phyloP scores from a whole-genome alignment of 2,888 invertebrate species.

The Pseudococcus jackbeardsleyi region DNA sequence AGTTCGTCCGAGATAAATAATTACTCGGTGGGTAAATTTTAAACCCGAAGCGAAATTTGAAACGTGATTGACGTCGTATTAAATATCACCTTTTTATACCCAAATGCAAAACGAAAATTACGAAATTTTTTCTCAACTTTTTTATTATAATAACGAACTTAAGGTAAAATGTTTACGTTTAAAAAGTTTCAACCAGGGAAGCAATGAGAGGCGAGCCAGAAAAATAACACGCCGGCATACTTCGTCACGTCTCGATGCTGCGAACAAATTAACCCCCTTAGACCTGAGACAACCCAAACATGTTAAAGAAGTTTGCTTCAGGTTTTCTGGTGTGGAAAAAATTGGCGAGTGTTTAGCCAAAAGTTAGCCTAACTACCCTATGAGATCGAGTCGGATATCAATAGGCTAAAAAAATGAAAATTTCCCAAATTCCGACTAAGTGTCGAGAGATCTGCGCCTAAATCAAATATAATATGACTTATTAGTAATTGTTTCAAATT shows the following conservation, averaged over 20 bases:
- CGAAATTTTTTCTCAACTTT: neutral
- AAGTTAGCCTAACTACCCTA: no score
- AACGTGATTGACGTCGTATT: constrained; percentile 38
- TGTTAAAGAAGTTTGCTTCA: no score
- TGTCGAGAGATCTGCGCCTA: no score
- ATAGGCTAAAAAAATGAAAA: no score
- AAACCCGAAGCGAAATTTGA: neutral
- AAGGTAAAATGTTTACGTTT: neutral
- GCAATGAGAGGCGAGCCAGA: neutral
- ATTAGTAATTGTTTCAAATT: no score
- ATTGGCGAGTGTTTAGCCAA: no score
- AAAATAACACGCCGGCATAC: neutral
- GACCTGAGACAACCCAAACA: no score
- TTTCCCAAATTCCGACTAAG: no score
- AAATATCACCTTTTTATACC: constrained; percentile 18
- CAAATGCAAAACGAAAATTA: constrained; percentile 8
- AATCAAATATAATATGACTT: no score
- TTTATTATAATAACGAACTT: neutral
- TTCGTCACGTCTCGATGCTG: neutral
- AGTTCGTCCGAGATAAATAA: constrained; percentile 9
- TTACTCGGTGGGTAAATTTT: neutral
- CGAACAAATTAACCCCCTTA: constrained; percentile 48
- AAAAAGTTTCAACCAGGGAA: neutral
- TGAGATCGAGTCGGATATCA: no score
- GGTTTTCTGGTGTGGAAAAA: no score